Base-by-base conservation (phyloP, 2,113 vertebrate species). In the Oostethus manadensis region DNA sequence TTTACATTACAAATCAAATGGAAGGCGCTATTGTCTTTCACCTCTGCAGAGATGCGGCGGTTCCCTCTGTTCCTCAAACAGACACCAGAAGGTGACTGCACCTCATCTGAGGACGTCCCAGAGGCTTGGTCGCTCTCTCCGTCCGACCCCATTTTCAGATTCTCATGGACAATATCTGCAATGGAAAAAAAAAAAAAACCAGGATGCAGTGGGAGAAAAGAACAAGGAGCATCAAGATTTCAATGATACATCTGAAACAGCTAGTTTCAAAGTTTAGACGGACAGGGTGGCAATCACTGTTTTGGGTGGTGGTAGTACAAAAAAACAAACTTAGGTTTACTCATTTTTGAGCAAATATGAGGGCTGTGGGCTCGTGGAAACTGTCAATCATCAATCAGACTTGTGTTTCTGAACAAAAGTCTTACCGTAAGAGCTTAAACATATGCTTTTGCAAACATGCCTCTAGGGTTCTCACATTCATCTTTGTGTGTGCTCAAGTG, bases 51-150 rank as follows among this genome's bases (percentile, higher is more conserved):
- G 87, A 98, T 97, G 71, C 93, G 90, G 60, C 95, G 90, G 74
- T 93, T 93, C 81, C 93, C 92, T 77, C 92, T 86, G 87, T 93
- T 97, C 83, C 95, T 92, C 74, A 97, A 92, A 84, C 95, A 95
- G 76, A 97, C 95, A 40, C 93, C 94, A 1, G 93, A 93, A 43
- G 95, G 95, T 33, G 94, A 97, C 74, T 97, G 95, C 64, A 97
- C 93, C 90, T 97, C 95, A 78, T 97, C 95, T 9, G 95, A 97
- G 47, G 94, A 97, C 0, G 95, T 97, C 66, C 93, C 94, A 46
- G 95, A 98, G 43, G 95, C 93, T 80, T 97, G 94, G 86, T 98
- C 95, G 62, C 95, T 98, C 89, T 98, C 95, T 66, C 95, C 95
- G 60, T 98, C 95, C 1, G 95, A 98, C 48, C 95, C 95, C 92